Base-by-base conservation (phyloP, 2,113 vertebrate genomes). In the Platysternon megacephalum region DNA sequence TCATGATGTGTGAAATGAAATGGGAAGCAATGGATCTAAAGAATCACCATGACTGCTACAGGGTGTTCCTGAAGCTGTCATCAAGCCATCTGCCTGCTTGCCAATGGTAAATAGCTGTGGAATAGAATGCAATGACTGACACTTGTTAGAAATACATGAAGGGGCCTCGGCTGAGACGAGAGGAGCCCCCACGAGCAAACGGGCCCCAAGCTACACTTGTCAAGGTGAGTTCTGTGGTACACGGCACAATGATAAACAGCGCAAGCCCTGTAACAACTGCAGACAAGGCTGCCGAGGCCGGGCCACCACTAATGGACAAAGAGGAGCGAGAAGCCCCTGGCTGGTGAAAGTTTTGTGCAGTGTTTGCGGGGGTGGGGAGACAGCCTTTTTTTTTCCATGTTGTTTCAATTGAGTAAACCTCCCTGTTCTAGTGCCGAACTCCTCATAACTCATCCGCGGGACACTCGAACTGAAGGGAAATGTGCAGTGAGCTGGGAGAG, bases 11-110 rank as follows among this genome's bases (percentile, higher is more conserved):
- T 88, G 97, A 97, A 97, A 95, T 95, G 95, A 97, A 98, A 97
- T 87, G 97, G 97, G 97, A 98, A 98, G 96, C 96, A 92, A 91
- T 55, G 89, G 96, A 96, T 96, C 94, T 94, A 14, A 4, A 82
- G 96, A 96, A 97, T 94, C 94, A 91, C 97, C 94, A 22, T 95
- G 95, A 96, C 94, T 88, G 95, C 97, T 97, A 52, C 96, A 95
- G 97, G 97, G 97, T 97, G 97, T 98, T 97, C 91, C 94, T 97
- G 97, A 97, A 96, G 94, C 97, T 98, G 97, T 98, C 97, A 96
- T 94, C 97, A 97, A 96, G 95, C 84, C 96, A 93, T 93, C 96
- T 97, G 96, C 96, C 94, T 5, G 42, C 96, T 84, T 14, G n/a
- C 94, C 90, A 52, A 91, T 16, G 95, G 95, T 94, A 94, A 98